These are phyloP conservation scores for Cyprinella venusta DNA, from an alignment of 2,797 vertebrate species.

Conservation along the genomic window DNA sequence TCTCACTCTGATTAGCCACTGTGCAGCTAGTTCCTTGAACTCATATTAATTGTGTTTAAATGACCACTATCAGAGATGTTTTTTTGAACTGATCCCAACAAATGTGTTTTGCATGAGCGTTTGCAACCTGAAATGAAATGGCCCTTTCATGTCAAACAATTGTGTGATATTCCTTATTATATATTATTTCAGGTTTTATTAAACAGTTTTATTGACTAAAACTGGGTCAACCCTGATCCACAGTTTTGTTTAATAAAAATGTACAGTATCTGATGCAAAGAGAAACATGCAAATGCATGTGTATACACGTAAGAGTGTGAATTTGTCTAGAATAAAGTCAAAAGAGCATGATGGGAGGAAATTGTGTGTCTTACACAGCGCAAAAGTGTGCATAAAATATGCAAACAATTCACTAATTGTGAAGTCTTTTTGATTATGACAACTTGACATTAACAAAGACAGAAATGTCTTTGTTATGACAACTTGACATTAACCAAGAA, in stretches of 20 bases:
- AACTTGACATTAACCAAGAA: too few relatives aligned
- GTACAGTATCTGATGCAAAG: background rate
- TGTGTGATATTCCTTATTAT: background rate
- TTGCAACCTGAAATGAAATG: background rate
- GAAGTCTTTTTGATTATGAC: slow-evolving; percentile 40
- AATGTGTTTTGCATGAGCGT: slow-evolving; percentile 28
- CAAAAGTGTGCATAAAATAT: background rate
- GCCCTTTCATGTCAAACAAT: background rate
- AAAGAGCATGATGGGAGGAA: background rate
- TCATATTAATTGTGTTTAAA: slow-evolving; percentile 52
- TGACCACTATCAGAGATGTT: slow-evolving; percentile 48
- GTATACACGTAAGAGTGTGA: background rate
- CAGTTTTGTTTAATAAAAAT: background rate
- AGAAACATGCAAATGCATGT: background rate
- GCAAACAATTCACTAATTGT: background rate
- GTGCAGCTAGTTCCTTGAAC: slow-evolving; percentile 39
- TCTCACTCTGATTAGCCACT: slow-evolving; percentile 47
- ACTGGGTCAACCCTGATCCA: background rate
- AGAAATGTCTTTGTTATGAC: too few relatives aligned
- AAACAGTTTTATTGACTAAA: background rate
- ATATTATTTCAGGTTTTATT: background rate
- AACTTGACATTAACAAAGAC: too few relatives aligned
- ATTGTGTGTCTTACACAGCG: background rate
- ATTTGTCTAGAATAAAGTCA: background rate
- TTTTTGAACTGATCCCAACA: slow-evolving; percentile 52